phyloP scores from a whole-genome alignment of 1,140 invertebrate genomes.

The Solenopsis invicta region DNA sequence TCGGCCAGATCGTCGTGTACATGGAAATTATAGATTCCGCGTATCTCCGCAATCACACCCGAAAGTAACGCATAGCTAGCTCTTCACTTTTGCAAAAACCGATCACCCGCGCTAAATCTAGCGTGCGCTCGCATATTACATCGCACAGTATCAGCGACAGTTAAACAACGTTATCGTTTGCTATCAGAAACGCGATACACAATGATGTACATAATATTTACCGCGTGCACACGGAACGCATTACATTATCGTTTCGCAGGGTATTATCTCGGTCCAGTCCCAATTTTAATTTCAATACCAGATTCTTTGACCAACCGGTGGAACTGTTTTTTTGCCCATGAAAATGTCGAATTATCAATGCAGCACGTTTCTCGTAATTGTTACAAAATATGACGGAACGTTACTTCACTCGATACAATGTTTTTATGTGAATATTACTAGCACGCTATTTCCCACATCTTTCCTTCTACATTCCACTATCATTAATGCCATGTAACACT shows the following conservation, averaged over 20 bases:
- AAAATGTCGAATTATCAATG: background rate
- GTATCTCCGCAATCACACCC: slow-evolving; percentile 53
- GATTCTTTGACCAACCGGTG: background rate
- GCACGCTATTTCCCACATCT: background rate
- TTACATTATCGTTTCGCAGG: slow-evolving; percentile 23
- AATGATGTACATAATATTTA: slow-evolving; percentile 9
- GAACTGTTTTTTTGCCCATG: background rate
- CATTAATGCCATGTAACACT: slow-evolving; percentile 55
- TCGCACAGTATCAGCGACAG: background rate
- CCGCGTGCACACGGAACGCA: background rate
- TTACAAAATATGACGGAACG: background rate
- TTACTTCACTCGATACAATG: background rate
- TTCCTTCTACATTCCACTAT: background rate
- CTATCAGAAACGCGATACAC: slow-evolving; percentile 6
- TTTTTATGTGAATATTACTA: slow-evolving; percentile 24
- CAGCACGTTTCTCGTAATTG: background rate
- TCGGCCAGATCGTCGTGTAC: slow-evolving; percentile 32
- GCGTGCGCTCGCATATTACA: background rate
- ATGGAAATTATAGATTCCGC: slow-evolving; percentile 65
- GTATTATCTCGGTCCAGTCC: no score
- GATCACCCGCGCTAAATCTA: slow-evolving; percentile 23
- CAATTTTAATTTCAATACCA: slow-evolving; percentile 21
- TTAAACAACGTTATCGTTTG: background rate
- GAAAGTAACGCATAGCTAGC: slow-evolving; percentile 57
- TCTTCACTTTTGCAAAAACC: slow-evolving; percentile 24